These are phyloP conservation scores for Halictus ligatus DNA, from an alignment of 2,888 invertebrate species.

Conservation along the genomic window DNA sequence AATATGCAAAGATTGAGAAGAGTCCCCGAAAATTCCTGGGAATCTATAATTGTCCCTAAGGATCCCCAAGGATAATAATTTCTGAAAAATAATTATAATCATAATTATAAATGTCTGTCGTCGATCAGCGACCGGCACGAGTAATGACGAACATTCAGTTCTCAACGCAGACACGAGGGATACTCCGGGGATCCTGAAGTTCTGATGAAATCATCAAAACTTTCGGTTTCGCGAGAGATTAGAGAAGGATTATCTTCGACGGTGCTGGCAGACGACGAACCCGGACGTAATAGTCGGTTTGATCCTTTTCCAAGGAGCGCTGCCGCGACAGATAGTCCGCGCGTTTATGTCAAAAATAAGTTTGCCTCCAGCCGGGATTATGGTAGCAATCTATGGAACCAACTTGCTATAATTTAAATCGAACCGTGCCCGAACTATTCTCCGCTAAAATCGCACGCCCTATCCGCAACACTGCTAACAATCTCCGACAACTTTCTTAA, in stretches of 20 bases:
- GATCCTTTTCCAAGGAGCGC: constrained; percentile 21
- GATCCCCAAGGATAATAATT: too few relatives aligned
- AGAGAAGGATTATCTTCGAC: constrained; percentile 57
- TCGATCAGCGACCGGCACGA: neutral
- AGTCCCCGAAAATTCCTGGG: too few relatives aligned
- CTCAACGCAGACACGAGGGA: constrained; percentile 14
- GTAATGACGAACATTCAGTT: neutral
- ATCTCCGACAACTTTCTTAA: neutral
- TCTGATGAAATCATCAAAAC: constrained; percentile 66
- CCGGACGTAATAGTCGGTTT: constrained; percentile 32
- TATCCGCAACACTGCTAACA: neutral
- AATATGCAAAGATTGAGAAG: too few relatives aligned
- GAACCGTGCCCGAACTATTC: neutral
- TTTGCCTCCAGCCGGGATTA: neutral
- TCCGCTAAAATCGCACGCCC: neutral
- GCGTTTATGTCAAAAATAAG: constrained; percentile 10
- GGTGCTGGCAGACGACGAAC: constrained; percentile 20
- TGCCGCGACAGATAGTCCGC: neutral
- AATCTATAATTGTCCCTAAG: too few relatives aligned
- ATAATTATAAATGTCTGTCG: neutral
- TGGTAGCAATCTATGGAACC: neutral
- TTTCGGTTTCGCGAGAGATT: constrained; percentile 58
- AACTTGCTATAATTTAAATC: neutral
- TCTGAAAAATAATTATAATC: too few relatives aligned
- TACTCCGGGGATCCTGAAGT: constrained; percentile 47